A percentile compares a stretch with the other conserved stretches of the same genome.
These are phyloP conservation scores for Amphiura filiformis DNA, from an alignment of 35 echinoderm and acorn worm genomes.

Conservation along the genomic window DNA sequence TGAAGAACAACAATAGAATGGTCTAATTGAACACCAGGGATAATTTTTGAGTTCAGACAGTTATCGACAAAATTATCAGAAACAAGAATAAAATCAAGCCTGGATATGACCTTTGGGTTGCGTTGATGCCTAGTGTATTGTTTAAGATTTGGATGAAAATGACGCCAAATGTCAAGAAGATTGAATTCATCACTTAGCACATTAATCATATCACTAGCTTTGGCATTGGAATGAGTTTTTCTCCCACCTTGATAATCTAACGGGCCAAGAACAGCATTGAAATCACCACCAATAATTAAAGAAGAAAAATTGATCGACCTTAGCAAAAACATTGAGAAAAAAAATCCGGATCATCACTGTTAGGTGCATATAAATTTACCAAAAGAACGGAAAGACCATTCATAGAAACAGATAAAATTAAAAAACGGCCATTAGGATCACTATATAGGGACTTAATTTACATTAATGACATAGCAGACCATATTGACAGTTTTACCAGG, in stretches of 20 bases:
- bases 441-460: background rate
- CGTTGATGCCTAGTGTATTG: slow-evolving; percentile 14
- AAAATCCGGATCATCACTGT: background rate
- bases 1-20: slow-evolving; percentile 15
- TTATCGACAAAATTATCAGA: slow-evolving; percentile 29
- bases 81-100: slow-evolving; percentile 13
- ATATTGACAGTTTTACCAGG: too few relatives aligned
- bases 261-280: background rate
- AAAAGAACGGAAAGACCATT: slow-evolving; percentile 17
- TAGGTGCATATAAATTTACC: slow-evolving; percentile 28
- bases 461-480: too few relatives aligned
- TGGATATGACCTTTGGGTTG: slow-evolving; percentile 13
- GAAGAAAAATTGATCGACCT: background rate
- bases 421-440: slow-evolving; percentile 18
- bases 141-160: background rate
- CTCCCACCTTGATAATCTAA: background rate
- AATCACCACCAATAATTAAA: background rate
- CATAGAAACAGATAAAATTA: background rate
- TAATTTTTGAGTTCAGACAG: slow-evolving; percentile 31
- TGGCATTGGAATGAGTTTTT: background rate
- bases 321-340: background rate
- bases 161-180: background rate
- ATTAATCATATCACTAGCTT: background rate
- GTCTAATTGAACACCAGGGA: slow-evolving; percentile 32
- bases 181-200: background rate